These are phyloP conservation scores for Ophonus ardosiacus DNA, from an alignment of 2,888 invertebrate genomes.

Conservation along the genomic window DNA sequence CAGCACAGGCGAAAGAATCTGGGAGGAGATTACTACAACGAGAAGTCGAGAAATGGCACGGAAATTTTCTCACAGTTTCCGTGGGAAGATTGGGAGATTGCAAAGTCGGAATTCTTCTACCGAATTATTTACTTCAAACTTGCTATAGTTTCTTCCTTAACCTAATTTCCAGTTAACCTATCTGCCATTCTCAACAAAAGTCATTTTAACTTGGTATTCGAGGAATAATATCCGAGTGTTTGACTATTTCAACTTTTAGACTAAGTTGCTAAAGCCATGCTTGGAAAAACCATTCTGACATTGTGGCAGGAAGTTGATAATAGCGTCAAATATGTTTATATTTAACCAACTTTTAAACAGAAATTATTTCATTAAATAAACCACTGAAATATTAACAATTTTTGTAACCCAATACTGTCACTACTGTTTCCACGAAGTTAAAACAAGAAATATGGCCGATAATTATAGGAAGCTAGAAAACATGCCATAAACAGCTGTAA, in stretches of 20 bases:
- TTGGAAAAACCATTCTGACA: neutral
- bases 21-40: constrained; percentile 57
- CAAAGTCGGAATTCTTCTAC: constrained; percentile 35
- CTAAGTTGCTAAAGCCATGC: neutral
- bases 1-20: constrained; percentile 53
- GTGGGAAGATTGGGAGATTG: constrained; percentile 23
- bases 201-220: constrained; percentile 10
- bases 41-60: constrained; percentile 51
- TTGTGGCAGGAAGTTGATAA: neutral
- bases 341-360: neutral
- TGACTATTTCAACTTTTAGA: neutral
- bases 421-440: no score
- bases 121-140: constrained; percentile 42
- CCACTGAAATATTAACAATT: no score
- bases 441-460: no score
- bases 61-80: constrained; percentile 42
- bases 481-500: no score
- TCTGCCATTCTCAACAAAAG: constrained; percentile 16
- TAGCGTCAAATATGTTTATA: no score
- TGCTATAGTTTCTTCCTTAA: constrained; percentile 27
- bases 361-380: neutral
- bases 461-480: no score
- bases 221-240: neutral
- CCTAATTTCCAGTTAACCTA: constrained; percentile 36
- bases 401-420: no score